Conservation (phyloP, 2,797 vertebrate genomes). For the Sebastes matsubarae region DNA sequence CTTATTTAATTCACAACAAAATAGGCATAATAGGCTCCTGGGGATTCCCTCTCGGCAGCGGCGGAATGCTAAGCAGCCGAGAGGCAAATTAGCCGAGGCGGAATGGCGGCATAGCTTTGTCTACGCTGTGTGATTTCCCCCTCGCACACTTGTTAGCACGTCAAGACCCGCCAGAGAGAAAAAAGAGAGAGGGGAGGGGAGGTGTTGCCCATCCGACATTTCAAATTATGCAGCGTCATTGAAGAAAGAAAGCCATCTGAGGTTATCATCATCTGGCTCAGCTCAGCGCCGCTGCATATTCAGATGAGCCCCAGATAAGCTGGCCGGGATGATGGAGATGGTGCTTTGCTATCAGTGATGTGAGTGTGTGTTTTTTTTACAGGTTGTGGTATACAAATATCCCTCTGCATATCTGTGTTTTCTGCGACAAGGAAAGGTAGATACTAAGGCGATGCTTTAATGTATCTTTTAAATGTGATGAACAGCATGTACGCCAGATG, state of each 20-base stretch:
- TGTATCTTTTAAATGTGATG: slow-evolving; percentile 16
- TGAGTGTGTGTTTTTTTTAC: neutral
- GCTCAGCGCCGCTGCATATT: slow-evolving; percentile 58
- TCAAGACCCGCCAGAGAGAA: slow-evolving; percentile 47
- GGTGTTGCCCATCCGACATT: slow-evolving; percentile 41
- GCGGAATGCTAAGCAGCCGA: slow-evolving; percentile 83
- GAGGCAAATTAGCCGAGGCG: slow-evolving; percentile 82
- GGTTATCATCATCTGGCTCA: slow-evolving; percentile 72
- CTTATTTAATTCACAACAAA: slow-evolving; percentile 86
- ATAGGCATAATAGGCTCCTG: slow-evolving; percentile 85
- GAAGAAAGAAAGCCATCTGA: slow-evolving; percentile 66
- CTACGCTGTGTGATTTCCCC: slow-evolving; percentile 70
- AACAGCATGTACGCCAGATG: neutral
- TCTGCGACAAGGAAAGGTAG: neutral
- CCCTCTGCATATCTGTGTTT: slow-evolving; percentile 32
- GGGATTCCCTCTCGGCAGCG: slow-evolving; percentile 80
- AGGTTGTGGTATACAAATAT: slow-evolving; percentile 21
- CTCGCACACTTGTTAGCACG: slow-evolving; percentile 69
- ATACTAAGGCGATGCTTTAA: slow-evolving; percentile 28
- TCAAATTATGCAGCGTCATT: slow-evolving; percentile 75
- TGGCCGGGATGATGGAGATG: slow-evolving; percentile 57
- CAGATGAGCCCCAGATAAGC: slow-evolving; percentile 64
- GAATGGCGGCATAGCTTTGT: slow-evolving; percentile 72
- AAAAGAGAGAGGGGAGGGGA: neutral
- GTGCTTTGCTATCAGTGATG: slow-evolving; percentile 55